Evolutionary conservation across 1,140 invertebrate species (phyloP).

Genomic region (Scylla paramamosain): DNA sequence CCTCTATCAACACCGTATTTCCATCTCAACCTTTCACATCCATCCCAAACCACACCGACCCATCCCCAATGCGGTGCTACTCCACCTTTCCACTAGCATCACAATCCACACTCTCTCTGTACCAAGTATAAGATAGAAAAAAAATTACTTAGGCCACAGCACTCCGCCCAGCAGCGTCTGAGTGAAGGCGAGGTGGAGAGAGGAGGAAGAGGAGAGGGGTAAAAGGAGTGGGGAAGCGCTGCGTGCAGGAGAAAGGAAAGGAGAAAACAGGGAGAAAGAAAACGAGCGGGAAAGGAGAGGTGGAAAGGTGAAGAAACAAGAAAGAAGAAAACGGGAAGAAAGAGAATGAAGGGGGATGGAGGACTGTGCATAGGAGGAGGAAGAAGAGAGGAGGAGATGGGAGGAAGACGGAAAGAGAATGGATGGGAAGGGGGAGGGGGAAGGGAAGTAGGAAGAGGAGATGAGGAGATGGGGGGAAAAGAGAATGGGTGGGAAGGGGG

Average conservation of each 20-base stretch:
- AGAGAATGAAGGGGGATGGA: neutral
- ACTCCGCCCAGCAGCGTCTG: too few species aligned
- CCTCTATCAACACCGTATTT: neutral
- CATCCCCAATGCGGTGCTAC: neutral
- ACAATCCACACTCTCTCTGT: neutral
- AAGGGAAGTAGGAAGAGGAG: neutral
- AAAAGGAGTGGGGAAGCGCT: too few species aligned
- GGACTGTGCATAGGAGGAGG: neutral
- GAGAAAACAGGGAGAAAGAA: too few species aligned
- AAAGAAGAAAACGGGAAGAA: too few species aligned
- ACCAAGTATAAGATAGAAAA: too few species aligned
- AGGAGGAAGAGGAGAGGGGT: too few species aligned
- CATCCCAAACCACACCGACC: neutral
- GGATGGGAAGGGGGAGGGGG: neutral
- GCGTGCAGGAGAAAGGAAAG: too few species aligned
- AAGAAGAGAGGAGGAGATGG: neutral
- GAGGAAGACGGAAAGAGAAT: neutral
- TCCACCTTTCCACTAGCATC: neutral
- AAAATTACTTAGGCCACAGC: too few species aligned
- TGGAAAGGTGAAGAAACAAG: too few species aligned
- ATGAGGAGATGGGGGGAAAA: neutral
- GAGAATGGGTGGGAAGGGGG: neutral
- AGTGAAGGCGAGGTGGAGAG: too few species aligned
- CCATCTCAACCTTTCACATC: neutral
- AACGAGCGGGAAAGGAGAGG: too few species aligned